Conservation (phyloP, 2,113 vertebrate species). For the Archocentrus centrarchus region DNA sequence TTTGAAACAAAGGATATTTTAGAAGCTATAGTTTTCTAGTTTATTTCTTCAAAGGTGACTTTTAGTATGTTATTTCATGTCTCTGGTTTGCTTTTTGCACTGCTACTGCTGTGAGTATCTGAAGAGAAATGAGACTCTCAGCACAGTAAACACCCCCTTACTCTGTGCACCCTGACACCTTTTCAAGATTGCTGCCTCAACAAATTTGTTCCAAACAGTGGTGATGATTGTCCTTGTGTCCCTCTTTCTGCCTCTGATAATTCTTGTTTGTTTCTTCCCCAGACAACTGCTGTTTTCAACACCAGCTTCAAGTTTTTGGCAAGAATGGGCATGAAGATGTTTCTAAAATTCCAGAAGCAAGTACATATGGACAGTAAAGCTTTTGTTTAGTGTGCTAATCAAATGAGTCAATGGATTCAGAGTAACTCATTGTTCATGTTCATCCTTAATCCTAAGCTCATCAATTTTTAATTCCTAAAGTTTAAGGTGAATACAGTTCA, state of each 20-base stretch:
- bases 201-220: constrained; percentile 31
- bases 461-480: not conserved
- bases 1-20: not conserved
- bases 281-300: constrained; percentile 26
- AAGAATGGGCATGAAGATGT: not conserved
- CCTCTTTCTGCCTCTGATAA: constrained; percentile 25
- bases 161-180: constrained; percentile 4
- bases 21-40: not conserved
- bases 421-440: constrained; percentile 9
- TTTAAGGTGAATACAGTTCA: not conserved
- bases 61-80: not conserved
- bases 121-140: constrained; percentile 17
- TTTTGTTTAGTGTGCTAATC: constrained; percentile 23
- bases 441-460: constrained; percentile 2
- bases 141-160: constrained; percentile 29
- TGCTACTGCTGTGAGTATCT: constrained; percentile 15
- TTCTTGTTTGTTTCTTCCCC: not conserved
- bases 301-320: not conserved
- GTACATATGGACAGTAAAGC: not conserved
- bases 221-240: constrained; percentile 33
- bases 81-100: not conserved
- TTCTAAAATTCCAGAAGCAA: not conserved
- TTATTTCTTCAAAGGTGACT: not conserved
- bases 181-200: constrained; percentile 29
- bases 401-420: not conserved